Conservation (phyloP, 2,113 vertebrate genomes). For the Callipepla squamata region DNA sequence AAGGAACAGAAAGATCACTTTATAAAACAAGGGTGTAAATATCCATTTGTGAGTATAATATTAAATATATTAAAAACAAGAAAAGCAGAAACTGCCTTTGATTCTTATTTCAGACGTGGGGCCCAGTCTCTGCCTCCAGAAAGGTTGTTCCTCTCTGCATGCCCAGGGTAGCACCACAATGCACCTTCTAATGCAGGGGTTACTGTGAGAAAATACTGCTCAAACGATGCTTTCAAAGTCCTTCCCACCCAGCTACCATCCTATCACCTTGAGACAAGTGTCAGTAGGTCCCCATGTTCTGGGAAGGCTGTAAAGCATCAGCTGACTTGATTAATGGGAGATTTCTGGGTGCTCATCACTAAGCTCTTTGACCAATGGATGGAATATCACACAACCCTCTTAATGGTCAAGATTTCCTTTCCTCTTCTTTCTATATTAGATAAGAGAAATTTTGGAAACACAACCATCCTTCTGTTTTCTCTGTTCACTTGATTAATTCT, state of each 20-base stretch:
- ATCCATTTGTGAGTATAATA: not conserved
- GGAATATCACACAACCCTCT: not conserved
- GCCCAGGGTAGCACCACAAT: not conserved
- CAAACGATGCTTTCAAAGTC: not conserved
- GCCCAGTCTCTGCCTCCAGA: not conserved
- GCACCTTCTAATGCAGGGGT: rapidly evolving
- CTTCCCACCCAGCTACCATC: not conserved
- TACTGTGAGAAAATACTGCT: rapidly evolving
- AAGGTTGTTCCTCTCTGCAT: not conserved
- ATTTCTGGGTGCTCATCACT: not conserved
- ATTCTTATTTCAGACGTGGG: not conserved
- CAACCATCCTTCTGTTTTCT: not conserved
- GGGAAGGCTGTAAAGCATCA: not conserved
- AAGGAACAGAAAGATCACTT: not conserved
- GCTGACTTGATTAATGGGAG: not conserved
- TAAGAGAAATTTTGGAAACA: not conserved
- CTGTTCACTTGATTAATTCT: not conserved
- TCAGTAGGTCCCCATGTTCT: not conserved
- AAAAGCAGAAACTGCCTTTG: not conserved
- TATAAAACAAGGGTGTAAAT: not conserved
- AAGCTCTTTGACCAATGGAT: not conserved
- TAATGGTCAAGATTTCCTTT: not conserved
- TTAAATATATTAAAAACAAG: not conserved
- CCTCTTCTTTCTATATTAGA: not conserved
- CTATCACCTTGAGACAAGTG: not conserved